phyloP scores from a whole-genome alignment of 2,113 vertebrate genomes.

The Lycaon pictus region DNA sequence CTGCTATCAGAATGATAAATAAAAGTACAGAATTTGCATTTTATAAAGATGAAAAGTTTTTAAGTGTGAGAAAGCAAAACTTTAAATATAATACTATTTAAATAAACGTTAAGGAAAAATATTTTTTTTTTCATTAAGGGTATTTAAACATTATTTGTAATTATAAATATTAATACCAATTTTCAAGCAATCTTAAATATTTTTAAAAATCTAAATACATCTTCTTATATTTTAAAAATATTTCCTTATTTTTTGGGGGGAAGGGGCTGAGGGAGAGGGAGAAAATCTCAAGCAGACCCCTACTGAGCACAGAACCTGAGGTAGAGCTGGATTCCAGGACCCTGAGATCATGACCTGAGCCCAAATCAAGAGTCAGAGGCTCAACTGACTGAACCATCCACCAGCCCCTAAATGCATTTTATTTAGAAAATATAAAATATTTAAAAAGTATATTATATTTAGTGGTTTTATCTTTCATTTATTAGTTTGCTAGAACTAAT shows the following conservation, averaged over 20 bases:
- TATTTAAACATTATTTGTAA: neutral
- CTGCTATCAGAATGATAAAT: neutral
- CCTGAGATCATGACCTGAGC: neutral
- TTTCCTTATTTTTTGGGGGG: neutral
- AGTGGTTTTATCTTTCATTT: neutral
- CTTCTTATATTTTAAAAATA: neutral
- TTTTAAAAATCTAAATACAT: neutral
- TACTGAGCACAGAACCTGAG: neutral
- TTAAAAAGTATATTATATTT: neutral
- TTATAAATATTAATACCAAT: neutral
- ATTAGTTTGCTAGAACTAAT: neutral
- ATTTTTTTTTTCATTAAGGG: neutral
- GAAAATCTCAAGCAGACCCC: neutral
- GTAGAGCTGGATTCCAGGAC: neutral
- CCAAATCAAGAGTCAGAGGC: neutral
- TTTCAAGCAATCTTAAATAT: neutral
- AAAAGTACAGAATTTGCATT: neutral
- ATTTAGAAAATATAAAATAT: neutral
- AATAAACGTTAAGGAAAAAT: constrained; percentile 13
- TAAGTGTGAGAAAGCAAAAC: constrained; percentile 48
- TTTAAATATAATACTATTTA: constrained; percentile 73
- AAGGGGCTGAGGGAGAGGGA: neutral
- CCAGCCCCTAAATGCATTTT: neutral
- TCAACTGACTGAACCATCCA: neutral
- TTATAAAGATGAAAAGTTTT: constrained; percentile 9